phyloP scores from a whole-genome alignment of 2,888 invertebrate species.

The Blastobasis adustella region DNA sequence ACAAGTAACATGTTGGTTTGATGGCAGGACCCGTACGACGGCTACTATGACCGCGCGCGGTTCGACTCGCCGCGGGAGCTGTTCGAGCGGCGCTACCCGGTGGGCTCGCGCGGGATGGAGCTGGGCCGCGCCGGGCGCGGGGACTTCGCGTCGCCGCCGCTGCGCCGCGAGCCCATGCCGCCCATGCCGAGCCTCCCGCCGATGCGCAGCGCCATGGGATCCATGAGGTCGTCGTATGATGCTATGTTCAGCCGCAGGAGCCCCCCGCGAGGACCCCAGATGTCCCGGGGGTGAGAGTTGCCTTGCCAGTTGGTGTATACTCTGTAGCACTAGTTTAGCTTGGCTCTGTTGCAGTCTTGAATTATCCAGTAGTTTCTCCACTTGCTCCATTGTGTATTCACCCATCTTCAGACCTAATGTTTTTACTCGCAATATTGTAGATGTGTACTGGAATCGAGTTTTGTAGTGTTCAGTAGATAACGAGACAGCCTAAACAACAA shows the following conservation, averaged over 20 bases:
- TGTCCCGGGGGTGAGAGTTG: conserved; percentile 66
- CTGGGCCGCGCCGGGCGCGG: conserved; percentile 71
- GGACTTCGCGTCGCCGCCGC: conserved; percentile 83
- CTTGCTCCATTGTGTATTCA: too few species aligned
- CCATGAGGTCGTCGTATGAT: conserved; percentile 84
- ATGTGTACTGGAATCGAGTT: too few species aligned
- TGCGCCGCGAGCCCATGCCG: conserved; percentile 86
- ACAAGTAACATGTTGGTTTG: background rate
- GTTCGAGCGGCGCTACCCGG: conserved; percentile 86
- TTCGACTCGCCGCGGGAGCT: conserved; percentile 87
- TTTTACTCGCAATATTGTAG: too few species aligned
- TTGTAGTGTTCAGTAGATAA: too few species aligned
- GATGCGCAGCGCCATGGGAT: conserved; percentile 76
- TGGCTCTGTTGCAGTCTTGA: background rate
- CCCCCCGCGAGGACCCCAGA: conserved; percentile 77
- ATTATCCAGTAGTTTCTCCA: too few species aligned
- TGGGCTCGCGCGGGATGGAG: conserved; percentile 72
- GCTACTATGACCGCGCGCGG: conserved; percentile 85
- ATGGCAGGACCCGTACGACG: conserved; percentile 80
- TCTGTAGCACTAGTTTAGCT: background rate
- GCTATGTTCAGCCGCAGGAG: conserved; percentile 89
- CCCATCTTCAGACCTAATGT: too few species aligned
- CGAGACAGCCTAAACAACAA: too few species aligned
- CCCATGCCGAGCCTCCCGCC: conserved; percentile 84
- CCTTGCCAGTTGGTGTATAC: conserved; percentile 4